Base-by-base conservation (phyloP, 1,140 invertebrate genomes). In the Zophobas atratus region DNA sequence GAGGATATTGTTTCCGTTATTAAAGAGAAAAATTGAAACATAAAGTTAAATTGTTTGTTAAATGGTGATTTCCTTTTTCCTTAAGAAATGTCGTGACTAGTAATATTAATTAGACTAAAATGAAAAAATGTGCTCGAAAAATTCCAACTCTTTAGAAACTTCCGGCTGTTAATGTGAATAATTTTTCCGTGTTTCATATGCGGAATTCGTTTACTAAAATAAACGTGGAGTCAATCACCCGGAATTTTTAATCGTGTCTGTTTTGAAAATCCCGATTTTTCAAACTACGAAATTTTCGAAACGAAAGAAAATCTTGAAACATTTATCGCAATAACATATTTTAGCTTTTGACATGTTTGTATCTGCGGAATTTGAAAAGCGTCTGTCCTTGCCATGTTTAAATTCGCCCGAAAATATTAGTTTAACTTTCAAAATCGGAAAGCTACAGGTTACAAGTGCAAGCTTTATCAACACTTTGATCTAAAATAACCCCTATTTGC, bases 161-260 rank as follows among this genome's bases (percentile, higher is more conserved):
- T 67, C 60, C 60, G 60, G 60, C 8, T 67, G 60, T 67, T 67
- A 67, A 67, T 67, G 60, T 67, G 60, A 67, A 67, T 67, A 67
- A 36, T 67, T 67, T 67, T 67, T 67, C 60, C 60, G 39, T 67
- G 39, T 67, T 43, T 67, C 60, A 43, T 43, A 36, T 67, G 60
- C 60, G 60, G 60, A 67, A 67, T 67, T 67, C 35, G 33, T 3
- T 34, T 1, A 1, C 60, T 4, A 67, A 67, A 67, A 67, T 67
- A 67, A 41, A 38, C 20, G 1, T 5, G 36, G 39, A 43, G 60
- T 67, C 60, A 67, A 67, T 67, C 60, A 67, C 60, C 60, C 60
- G 39, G 33, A 36, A 32, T 67, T 67, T 67, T 67, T 32, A 46
- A 46, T 46, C 8, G 43, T 4, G 8, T 46, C 3, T 46, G 3